Conservation (phyloP, 2,888 invertebrate genomes). For the Acanthopleura granulata region DNA sequence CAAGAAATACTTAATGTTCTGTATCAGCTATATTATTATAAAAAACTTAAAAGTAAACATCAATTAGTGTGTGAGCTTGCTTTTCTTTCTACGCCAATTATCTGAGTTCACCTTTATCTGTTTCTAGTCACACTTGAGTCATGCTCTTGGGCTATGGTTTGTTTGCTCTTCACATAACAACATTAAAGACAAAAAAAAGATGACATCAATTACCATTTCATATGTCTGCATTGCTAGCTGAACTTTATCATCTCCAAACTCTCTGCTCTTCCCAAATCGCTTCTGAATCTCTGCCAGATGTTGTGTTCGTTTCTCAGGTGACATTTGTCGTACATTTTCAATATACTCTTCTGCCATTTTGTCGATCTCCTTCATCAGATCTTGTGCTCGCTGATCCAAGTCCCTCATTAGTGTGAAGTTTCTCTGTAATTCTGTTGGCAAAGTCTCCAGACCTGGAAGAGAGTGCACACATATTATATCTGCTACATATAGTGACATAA, state of each 20-base stretch:
- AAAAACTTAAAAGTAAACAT: too few species aligned
- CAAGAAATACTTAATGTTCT: too few species aligned
- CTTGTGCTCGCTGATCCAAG: slow-evolving; percentile 88
- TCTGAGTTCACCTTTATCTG: too few species aligned
- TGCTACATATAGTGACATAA: neutral
- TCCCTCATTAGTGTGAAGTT: slow-evolving; percentile 97
- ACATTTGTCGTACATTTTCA: slow-evolving; percentile 79
- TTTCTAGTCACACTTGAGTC: too few species aligned
- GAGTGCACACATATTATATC: neutral
- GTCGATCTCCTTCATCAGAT: slow-evolving; percentile 83
- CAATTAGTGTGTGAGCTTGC: too few species aligned
- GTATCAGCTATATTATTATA: too few species aligned
- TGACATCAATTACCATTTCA: slow-evolving; percentile 77
- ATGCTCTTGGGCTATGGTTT: too few species aligned
- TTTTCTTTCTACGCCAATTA: too few species aligned
- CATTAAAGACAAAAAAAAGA: too few species aligned
- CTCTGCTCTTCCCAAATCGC: slow-evolving; percentile 92
- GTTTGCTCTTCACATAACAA: too few species aligned
- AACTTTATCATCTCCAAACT: slow-evolving; percentile 97
- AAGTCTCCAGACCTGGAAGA: slow-evolving; percentile 87
- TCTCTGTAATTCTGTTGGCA: slow-evolving; percentile 93
- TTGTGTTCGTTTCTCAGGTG: slow-evolving; percentile 85
- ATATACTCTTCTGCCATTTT: slow-evolving; percentile 86
- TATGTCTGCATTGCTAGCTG: slow-evolving; percentile 98
- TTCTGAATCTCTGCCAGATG: slow-evolving; percentile 84